These are phyloP conservation scores for Puma concolor DNA, from an alignment of 2,113 vertebrate species.

Conservation along the genomic window DNA sequence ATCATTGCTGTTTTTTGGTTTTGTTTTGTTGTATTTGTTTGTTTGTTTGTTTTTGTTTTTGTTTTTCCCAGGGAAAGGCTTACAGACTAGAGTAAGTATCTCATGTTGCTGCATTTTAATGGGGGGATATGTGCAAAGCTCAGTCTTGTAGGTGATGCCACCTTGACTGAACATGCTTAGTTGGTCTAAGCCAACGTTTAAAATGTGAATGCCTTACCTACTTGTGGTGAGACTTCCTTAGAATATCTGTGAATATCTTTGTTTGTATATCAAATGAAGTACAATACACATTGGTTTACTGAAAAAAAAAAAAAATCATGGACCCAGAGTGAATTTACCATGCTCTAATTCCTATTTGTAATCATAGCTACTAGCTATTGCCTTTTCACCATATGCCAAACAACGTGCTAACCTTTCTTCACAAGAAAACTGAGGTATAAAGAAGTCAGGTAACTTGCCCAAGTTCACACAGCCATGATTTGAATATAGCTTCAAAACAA, in stretches of 20 bases:
- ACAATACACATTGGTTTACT: not conserved
- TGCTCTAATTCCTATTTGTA: not conserved
- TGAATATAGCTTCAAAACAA: not conserved
- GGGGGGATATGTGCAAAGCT: not conserved
- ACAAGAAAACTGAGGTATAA: not conserved
- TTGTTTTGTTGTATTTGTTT: not conserved
- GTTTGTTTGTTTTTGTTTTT: not conserved
- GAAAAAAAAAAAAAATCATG: not conserved
- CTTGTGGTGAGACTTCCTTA: not conserved
- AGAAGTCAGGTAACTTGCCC: not conserved
- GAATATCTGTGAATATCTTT: not conserved
- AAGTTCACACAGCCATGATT: not conserved
- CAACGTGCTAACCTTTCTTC: not conserved
- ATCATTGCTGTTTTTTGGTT: not conserved
- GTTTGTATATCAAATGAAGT: not conserved
- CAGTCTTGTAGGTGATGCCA: not conserved
- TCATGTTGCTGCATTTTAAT: not conserved
- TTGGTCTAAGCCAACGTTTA: not conserved
- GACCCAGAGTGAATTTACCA: not conserved
- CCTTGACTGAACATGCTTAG: not conserved
- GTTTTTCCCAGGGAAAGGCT: constrained; percentile 42
- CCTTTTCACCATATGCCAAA: not conserved
- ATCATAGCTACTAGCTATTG: not conserved
- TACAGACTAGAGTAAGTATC: not conserved
- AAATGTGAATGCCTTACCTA: not conserved